These are phyloP conservation scores for Nasalis larvatus DNA, from an alignment of 2,113 vertebrate genomes.

Conservation along the genomic window DNA sequence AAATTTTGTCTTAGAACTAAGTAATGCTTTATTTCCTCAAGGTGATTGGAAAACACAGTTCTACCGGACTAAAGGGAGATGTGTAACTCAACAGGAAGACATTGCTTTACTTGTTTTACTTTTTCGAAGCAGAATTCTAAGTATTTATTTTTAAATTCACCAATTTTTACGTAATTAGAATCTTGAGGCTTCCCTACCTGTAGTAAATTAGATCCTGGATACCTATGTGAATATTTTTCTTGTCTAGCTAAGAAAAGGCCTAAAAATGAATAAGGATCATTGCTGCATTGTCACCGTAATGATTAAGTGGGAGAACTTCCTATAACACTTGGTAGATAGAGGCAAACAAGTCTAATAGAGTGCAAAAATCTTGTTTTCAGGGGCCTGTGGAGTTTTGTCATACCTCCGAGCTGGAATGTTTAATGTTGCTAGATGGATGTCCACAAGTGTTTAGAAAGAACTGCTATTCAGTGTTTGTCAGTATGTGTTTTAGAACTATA, in stretches of 20 bases:
- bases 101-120: neutral
- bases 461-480: neutral
- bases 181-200: neutral
- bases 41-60: neutral
- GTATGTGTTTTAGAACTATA: neutral
- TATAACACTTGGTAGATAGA: neutral
- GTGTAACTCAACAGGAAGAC: neutral
- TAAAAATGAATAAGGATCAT: neutral
- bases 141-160: conserved; percentile 29
- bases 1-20: neutral
- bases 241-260: neutral
- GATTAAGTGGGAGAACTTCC: neutral
- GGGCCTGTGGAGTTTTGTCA: neutral
- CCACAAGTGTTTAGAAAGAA: neutral
- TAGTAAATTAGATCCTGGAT: neutral
- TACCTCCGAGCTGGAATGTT: neutral
- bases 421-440: neutral
- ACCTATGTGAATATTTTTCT: neutral
- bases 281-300: neutral
- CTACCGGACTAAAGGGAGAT: neutral
- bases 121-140: neutral
- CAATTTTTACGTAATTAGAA: neutral
- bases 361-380: neutral
- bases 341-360: neutral
- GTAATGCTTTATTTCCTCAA: neutral